Evolutionary conservation across 1,140 invertebrate species (phyloP).

Genomic region (Megalonaias nervosa): DNA sequence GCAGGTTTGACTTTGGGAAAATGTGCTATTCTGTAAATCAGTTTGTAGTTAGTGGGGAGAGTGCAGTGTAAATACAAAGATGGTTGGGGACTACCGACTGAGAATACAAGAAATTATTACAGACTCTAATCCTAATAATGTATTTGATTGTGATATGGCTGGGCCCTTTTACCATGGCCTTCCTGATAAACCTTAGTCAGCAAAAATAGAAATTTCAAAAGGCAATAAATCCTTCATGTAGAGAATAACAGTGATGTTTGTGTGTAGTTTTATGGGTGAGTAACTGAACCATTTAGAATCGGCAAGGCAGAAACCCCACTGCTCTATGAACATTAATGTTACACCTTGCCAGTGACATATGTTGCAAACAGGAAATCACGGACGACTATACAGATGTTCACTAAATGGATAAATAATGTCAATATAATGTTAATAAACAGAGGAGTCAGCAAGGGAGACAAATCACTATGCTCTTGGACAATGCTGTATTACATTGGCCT

Average conservation of each 20-base stretch:
- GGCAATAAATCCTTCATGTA: slow-evolving; percentile 44
- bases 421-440: slow-evolving; percentile 39
- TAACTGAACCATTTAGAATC: slow-evolving; percentile 45
- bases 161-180: too few relatives aligned
- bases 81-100: too few relatives aligned
- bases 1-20: slow-evolving; percentile 59
- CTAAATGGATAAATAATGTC: slow-evolving; percentile 49
- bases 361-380: slow-evolving; percentile 36
- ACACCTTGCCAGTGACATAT: slow-evolving; percentile 34
- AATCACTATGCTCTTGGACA: slow-evolving; percentile 51
- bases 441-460: slow-evolving; percentile 35
- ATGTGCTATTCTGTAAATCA: slow-evolving; percentile 17
- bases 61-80: too few relatives aligned
- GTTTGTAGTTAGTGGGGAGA: too few relatives aligned
- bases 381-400: slow-evolving; percentile 58
- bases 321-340: slow-evolving; percentile 43
- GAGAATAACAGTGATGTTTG: slow-evolving; percentile 41
- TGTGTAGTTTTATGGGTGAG: slow-evolving; percentile 37
- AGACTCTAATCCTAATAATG: too few relatives aligned
- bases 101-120: too few relatives aligned
- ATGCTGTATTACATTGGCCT: slow-evolving; percentile 46
- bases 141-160: too few relatives aligned
- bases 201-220: slow-evolving; percentile 27
- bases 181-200: slow-evolving; percentile 38
- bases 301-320: slow-evolving; percentile 45